Percentiles rank a stretch among this genome's conserved stretches.
Conservation (phyloP, 2,113 vertebrate genomes). For the Paramormyrops kingsleyae region DNA sequence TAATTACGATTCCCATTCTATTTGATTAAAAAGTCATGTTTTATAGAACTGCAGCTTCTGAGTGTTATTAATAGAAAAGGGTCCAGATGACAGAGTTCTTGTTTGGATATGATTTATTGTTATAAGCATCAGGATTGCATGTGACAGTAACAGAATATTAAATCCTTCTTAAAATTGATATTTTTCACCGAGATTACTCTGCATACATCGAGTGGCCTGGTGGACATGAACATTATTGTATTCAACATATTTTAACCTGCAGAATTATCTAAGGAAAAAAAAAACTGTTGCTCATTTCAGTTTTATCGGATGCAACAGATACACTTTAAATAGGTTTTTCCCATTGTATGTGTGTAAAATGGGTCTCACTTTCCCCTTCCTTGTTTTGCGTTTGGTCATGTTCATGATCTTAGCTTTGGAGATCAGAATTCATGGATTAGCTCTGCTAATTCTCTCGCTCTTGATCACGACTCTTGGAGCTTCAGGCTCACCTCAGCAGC, state of each 20-base stretch:
- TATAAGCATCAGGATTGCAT: background rate
- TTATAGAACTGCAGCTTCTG: conserved; percentile 26
- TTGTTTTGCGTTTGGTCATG: background rate
- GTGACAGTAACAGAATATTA: conserved; percentile 6
- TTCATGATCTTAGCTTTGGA: background rate
- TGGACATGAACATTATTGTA: background rate
- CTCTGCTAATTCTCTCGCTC: background rate
- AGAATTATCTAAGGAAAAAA: background rate
- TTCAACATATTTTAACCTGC: background rate
- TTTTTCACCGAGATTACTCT: background rate
- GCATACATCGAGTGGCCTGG: background rate
- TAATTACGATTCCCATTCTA: conserved; percentile 16
- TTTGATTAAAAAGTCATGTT: conserved; percentile 34
- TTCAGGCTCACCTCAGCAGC: background rate
- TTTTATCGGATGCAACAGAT: background rate
- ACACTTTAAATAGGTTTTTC: background rate
- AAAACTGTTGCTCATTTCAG: background rate
- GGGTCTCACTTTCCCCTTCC: background rate
- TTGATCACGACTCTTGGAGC: background rate
- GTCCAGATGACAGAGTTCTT: conserved; percentile 30
- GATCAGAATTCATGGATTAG: background rate
- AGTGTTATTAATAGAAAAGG: conserved; percentile 31
- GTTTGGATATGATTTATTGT: background rate
- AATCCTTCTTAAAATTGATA: background rate
- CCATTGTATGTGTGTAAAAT: background rate